phyloP scores from a whole-genome alignment of 2,888 invertebrate genomes.

The Drosophila dives region DNA sequence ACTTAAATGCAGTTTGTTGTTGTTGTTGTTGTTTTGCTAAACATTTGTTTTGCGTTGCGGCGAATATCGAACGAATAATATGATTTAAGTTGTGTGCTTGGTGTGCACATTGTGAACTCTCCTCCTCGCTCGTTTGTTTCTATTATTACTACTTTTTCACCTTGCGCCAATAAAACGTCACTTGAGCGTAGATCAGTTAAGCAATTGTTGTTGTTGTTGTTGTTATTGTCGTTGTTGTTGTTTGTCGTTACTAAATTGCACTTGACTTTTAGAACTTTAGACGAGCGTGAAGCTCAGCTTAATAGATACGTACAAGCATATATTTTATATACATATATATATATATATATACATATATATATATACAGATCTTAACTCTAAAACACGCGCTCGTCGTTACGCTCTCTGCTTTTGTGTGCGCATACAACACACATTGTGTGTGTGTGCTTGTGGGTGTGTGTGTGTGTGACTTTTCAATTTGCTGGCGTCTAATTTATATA shows the following conservation, averaged over 20 bases:
- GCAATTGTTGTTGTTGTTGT: slow-evolving; percentile 25
- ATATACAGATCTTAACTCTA: slow-evolving; percentile 27
- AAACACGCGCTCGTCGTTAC: slow-evolving; percentile 40
- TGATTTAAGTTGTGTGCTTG: slow-evolving; percentile 63
- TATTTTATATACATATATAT: slow-evolving; percentile 10
- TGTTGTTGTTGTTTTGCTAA: slow-evolving; percentile 23
- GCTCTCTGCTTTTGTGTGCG: slow-evolving; percentile 22
- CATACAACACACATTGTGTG: slow-evolving; percentile 31
- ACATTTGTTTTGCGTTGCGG: slow-evolving; percentile 22
- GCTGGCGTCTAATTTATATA: slow-evolving; percentile 67
- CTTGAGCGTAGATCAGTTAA: slow-evolving; percentile 56
- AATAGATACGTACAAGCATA: slow-evolving; percentile 25
- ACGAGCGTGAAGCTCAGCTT: slow-evolving; percentile 65
- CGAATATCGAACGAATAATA: slow-evolving; percentile 34
- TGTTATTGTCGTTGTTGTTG: slow-evolving; percentile 32
- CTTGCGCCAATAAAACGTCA: slow-evolving; percentile 78
- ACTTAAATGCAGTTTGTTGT: slow-evolving; percentile 46
- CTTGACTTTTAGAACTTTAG: slow-evolving; percentile 79
- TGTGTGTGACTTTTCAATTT: slow-evolving; percentile 58
- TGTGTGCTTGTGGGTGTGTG: slow-evolving; percentile 17
- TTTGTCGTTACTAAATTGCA: slow-evolving; percentile 62
- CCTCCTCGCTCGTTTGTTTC: slow-evolving; percentile 37
- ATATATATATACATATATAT: slow-evolving; percentile 12
- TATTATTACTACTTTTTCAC: slow-evolving; percentile 46
- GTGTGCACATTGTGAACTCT: slow-evolving; percentile 58